Evolutionary conservation across 2,888 invertebrate genomes (phyloP).

Genomic region (Drosophila nigritarsus): DNA sequence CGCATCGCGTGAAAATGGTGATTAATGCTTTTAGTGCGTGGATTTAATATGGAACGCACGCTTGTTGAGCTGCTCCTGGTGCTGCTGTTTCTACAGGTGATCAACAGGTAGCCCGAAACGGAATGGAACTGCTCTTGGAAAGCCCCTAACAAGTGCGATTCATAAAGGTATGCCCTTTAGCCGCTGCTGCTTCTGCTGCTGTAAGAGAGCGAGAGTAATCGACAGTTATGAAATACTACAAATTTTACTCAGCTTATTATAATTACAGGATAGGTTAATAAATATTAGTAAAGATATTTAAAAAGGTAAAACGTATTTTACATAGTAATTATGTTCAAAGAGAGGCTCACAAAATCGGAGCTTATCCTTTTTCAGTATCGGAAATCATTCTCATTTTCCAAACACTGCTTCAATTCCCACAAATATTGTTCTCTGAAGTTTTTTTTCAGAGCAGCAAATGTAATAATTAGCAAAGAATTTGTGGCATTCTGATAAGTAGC

Average conservation of each 20-base stretch:
- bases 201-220: not conserved
- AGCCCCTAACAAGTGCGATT: conserved; percentile 68
- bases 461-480: conserved; percentile 58
- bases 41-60: conserved; percentile 75
- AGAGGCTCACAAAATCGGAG: not conserved
- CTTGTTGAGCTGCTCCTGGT: conserved; percentile 25
- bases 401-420: not conserved
- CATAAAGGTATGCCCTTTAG: conserved; percentile 52
- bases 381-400: not conserved
- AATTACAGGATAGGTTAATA: not conserved
- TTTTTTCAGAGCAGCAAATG: not conserved
- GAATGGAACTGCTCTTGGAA: conserved; percentile 61
- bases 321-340: no score
- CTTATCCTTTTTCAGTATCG: not conserved
- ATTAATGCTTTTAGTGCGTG: conserved; percentile 75
- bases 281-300: no score
- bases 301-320: not conserved
- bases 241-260: not conserved
- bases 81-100: not conserved
- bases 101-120: conserved; percentile 58
- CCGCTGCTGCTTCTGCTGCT: not conserved
- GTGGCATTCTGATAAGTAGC: conserved; percentile 46
- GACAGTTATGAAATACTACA: not conserved
- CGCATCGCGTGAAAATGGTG: conserved; percentile 78
- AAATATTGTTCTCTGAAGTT: not conserved